Conservation (phyloP, 2,113 vertebrate genomes). For the Caloenas nicobarica region DNA sequence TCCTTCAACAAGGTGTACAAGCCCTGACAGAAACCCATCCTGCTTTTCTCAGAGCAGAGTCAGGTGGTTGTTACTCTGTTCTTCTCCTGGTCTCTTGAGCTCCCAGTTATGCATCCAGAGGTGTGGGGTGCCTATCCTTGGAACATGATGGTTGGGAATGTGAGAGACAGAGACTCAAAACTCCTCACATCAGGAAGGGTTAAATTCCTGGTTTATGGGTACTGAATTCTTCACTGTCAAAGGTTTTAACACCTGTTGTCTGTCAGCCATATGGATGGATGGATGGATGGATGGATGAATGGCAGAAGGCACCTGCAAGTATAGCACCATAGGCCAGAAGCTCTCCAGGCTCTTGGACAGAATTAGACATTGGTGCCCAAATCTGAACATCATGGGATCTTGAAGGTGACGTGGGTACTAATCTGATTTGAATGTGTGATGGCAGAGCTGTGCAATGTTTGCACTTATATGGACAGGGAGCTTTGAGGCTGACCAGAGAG, state of each 20-base stretch:
- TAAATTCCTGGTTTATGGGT: not conserved
- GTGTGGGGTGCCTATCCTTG: not conserved
- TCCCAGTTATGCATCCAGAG: not conserved
- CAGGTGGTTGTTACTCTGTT: not conserved
- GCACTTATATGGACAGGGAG: not conserved
- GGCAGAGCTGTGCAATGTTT: not conserved
- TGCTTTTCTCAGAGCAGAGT: not conserved
- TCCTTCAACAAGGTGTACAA: not conserved
- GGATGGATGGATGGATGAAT: no score
- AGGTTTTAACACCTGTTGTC: not conserved
- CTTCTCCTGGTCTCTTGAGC: not conserved
- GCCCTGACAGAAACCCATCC: not conserved
- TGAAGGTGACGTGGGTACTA: not conserved
- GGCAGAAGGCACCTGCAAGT: not conserved
- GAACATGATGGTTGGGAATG: not conserved
- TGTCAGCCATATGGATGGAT: not conserved
- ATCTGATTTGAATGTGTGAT: not conserved
- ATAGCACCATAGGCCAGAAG: accelerated
- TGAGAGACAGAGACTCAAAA: not conserved
- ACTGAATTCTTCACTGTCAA: not conserved
- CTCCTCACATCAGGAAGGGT: not conserved
- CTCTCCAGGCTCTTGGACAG: not conserved
- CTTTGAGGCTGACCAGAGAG: not conserved
- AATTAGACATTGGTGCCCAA: not conserved
- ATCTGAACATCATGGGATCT: not conserved